A percentile compares a stretch with the other conserved stretches of the same genome.
These are phyloP conservation scores for Zele albiditarsus DNA, from an alignment of 2,888 invertebrate species.

Conservation along the genomic window DNA sequence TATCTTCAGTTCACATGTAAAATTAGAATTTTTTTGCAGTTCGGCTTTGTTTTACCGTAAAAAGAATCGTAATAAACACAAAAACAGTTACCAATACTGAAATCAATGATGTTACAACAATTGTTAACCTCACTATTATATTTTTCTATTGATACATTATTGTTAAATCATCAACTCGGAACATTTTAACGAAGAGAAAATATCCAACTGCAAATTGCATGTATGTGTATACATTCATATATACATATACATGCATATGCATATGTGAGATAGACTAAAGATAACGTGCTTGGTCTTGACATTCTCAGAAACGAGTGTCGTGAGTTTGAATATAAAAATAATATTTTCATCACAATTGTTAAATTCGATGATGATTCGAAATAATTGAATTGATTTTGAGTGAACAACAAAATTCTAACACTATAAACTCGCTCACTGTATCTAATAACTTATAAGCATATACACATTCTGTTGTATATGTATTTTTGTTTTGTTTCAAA, in stretches of 20 bases:
- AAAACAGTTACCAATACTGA: conserved; percentile 29
- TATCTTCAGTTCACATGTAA: background rate
- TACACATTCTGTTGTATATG: too few relatives aligned
- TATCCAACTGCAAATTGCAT: background rate
- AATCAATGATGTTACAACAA: conserved; percentile 21
- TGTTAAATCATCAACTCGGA: background rate
- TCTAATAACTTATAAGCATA: too few relatives aligned
- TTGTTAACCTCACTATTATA: background rate
- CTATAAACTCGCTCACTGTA: too few relatives aligned
- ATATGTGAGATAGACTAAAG: background rate
- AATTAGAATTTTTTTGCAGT: conserved; percentile 41
- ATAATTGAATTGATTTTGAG: background rate
- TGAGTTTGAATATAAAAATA: background rate
- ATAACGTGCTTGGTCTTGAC: background rate
- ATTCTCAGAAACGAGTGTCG: background rate
- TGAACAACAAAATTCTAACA: too few relatives aligned
- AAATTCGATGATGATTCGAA: background rate
- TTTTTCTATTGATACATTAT: background rate
- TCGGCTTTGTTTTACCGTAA: conserved; percentile 52
- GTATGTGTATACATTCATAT: background rate
- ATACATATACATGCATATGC: background rate
- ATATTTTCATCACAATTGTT: background rate
- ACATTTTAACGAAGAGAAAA: background rate
- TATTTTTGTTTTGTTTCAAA: background rate
- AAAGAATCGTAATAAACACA: conserved; percentile 33